Evolutionary conservation across 2,888 invertebrate genomes (phyloP).

Genomic region (Netelia melanura): DNA sequence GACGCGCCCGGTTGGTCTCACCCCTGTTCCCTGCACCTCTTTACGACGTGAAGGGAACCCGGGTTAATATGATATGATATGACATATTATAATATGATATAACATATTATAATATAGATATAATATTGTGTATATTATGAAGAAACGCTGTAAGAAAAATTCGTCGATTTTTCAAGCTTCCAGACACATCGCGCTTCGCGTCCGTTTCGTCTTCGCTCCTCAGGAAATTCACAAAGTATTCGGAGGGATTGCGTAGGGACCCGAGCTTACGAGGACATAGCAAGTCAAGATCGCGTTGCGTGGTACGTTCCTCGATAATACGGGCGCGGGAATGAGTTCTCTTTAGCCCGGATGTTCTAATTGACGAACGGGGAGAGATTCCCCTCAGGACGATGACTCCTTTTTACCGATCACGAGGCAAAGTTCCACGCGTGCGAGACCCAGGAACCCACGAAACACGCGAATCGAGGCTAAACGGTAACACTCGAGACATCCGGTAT

Average conservation of each 20-base stretch:
- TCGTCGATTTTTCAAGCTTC: slow-evolving; percentile 30
- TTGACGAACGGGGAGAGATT: slow-evolving; percentile 57
- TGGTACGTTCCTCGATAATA: neutral
- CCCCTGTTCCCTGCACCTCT: too few relatives aligned
- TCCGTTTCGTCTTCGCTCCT: slow-evolving; percentile 31
- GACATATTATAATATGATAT: too few relatives aligned
- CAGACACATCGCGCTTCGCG: slow-evolving; percentile 34
- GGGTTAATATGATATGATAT: too few relatives aligned
- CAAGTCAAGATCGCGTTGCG: neutral
- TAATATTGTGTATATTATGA: slow-evolving; percentile 30
- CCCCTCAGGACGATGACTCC: slow-evolving; percentile 67
- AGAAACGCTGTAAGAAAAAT: neutral
- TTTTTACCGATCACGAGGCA: slow-evolving; percentile 50
- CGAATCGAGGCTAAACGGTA: neutral
- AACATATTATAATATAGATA: neutral
- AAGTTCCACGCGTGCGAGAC: slow-evolving; percentile 43
- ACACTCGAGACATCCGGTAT: slow-evolving; percentile 11
- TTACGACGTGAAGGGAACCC: too few relatives aligned
- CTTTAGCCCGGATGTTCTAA: slow-evolving; percentile 66
- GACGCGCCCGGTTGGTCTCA: too few relatives aligned
- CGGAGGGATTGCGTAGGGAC: too few relatives aligned
- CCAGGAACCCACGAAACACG: slow-evolving; percentile 5
- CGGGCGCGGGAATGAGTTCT: slow-evolving; percentile 25
- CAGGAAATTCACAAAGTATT: slow-evolving; percentile 57
- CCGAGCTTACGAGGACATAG: neutral